Evolutionary conservation across 1,140 invertebrate genomes (phyloP), one percentile per base, ranked within the genome.

Genomic region (Drosophila quadrilineata): DNA sequence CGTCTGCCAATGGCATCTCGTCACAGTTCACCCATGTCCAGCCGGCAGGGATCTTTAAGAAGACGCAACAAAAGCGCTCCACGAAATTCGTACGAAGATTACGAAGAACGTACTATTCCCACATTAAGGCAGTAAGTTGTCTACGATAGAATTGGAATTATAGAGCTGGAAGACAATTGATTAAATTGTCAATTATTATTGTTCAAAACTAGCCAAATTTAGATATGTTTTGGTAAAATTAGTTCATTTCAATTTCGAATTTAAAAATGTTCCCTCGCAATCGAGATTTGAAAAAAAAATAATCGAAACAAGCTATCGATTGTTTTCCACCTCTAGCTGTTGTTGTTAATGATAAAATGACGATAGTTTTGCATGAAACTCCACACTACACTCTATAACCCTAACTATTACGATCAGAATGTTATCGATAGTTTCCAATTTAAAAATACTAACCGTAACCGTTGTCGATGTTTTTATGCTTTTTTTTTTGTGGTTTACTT

Each of bases 41-140:
- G 90, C n/a, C 90, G 92, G 3, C 91, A 92, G 29, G 92, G 92
- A 33, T 93, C 93, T 0, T 87, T 93, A 22, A 91, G 94, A 66
- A 90, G 94, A 45, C 93, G 94, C 80, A 95, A 95, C 45, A 95
- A 95, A 89, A 95, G 94, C 17, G 94, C 94, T 1, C 90, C 92
- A 0, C 92, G 94, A 53, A 95, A 93, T n/a, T 95, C 94, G 5
- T 96, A 95, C 76, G 95, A 96, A 88, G 94, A 95, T 31, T 96
- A 97, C 82, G 96, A 97, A 84, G 96, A 97, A 76, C 91, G 95
- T 58, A 92, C 95, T 0, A 92, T 97, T 65, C 96, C 96, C 19
- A 94, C 95, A 16, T 89, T 96, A 5, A 93, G 95, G 89, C 95
- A 95, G 95, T 96, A 91, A 92, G 92, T 92, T 38, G 4, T 22